Percentiles rank a stretch among this genome's conserved stretches.
Conservation (phyloP, 2,888 invertebrate genomes). For the Campopleginae sp. region DNA sequence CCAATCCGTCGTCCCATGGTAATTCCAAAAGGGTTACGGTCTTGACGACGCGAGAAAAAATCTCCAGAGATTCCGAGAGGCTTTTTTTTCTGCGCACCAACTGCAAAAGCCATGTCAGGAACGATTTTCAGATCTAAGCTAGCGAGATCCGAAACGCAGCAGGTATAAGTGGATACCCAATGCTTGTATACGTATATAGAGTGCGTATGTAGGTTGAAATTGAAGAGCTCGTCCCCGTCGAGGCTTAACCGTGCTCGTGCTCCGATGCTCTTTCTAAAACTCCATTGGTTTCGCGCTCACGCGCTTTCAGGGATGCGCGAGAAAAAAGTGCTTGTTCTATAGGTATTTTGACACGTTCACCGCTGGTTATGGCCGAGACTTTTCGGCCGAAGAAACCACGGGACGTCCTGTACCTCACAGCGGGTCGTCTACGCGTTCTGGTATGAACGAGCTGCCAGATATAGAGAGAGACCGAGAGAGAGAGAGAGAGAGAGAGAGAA, state of each 20-base stretch:
- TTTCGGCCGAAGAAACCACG: slow-evolving; percentile 79
- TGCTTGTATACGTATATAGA: not conserved
- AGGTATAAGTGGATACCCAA: slow-evolving; percentile 51
- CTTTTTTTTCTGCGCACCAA: slow-evolving; percentile 37
- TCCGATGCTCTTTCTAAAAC: slow-evolving; percentile 52
- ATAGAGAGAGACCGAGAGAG: slow-evolving; percentile 24
- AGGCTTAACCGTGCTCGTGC: slow-evolving; percentile 50
- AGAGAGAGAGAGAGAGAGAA: slow-evolving; percentile 6
- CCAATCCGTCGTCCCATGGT: slow-evolving; percentile 51
- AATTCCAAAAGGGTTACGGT: slow-evolving; percentile 64
- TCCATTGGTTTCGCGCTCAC: slow-evolving; percentile 66
- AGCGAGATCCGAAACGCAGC: slow-evolving; percentile 52
- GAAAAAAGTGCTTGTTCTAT: slow-evolving; percentile 74
- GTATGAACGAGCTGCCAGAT: slow-evolving; percentile 62
- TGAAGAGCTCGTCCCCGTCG: slow-evolving; percentile 1
- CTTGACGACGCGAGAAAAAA: slow-evolving; percentile 41
- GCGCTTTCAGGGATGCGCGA: slow-evolving; percentile 67
- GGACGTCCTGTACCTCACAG: slow-evolving; percentile 80
- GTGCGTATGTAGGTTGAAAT: slow-evolving; percentile 23
- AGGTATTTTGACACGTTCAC: slow-evolving; percentile 83
- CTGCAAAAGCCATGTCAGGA: slow-evolving; percentile 40
- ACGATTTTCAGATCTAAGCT: slow-evolving; percentile 55
- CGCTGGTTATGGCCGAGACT: slow-evolving; percentile 79
- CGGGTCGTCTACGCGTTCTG: slow-evolving; percentile 72
- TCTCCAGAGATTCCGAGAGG: slow-evolving; percentile 53